Percentiles rank a stretch among this genome's conserved stretches.
These are phyloP conservation scores for Epiblema foenella DNA, from an alignment of 2,888 invertebrate genomes.

Conservation along the genomic window DNA sequence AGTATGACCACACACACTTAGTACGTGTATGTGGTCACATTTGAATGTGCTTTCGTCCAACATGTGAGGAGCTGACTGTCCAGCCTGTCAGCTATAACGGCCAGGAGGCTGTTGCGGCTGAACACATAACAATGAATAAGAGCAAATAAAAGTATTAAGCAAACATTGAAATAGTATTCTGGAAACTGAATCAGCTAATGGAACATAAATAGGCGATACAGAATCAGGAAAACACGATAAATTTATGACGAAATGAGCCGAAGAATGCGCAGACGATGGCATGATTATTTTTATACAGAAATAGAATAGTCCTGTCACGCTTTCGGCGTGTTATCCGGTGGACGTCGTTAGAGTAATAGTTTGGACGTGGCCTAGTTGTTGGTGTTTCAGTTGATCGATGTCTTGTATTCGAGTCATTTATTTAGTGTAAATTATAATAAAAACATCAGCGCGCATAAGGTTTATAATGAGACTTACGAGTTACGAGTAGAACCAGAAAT, in stretches of 20 bases:
- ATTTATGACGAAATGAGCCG: conserved; percentile 17
- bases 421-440: too few relatives aligned
- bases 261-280: conserved; percentile 8
- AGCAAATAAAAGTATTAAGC: neutral
- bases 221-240: conserved; percentile 23
- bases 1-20: too few relatives aligned
- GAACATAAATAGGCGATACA: conserved; percentile 33
- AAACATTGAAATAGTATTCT: neutral
- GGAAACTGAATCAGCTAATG: conserved; percentile 15
- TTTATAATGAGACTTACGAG: too few relatives aligned
- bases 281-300: conserved; percentile 25
- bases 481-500: too few relatives aligned
- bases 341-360: conserved; percentile 14
- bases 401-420: too few relatives aligned
- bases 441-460: neutral
- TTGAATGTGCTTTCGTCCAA: too few relatives aligned
- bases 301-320: conserved; percentile 26
- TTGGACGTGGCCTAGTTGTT: conserved; percentile 1
- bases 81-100: too few relatives aligned
- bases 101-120: too few relatives aligned
- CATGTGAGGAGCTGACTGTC: too few relatives aligned
- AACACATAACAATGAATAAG: too few relatives aligned
- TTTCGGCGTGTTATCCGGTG: conserved; percentile 17
- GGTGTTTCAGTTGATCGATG: neutral
- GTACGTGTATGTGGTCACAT: too few relatives aligned